Percentiles rank a stretch among this genome's conserved stretches.
Evolutionary conservation across 1,140 invertebrate genomes (phyloP).

Genomic region (Zelostemma sp.): DNA sequence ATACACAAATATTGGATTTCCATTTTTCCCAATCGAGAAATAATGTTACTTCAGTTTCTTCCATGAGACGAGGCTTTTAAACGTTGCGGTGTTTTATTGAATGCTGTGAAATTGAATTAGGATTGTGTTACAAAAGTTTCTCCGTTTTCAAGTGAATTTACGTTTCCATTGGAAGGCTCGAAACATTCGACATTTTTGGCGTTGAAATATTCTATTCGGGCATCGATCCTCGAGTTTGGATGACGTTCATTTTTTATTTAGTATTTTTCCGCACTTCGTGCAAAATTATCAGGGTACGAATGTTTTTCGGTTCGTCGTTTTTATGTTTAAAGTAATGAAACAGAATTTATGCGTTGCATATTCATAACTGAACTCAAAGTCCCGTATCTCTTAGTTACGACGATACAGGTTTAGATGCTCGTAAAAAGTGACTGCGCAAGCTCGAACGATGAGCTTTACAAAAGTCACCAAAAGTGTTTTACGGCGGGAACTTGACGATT

Average conservation of each 20-base stretch:
- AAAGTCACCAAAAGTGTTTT: neutral
- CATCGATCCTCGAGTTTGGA: too few relatives aligned
- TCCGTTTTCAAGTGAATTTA: constrained; percentile 18
- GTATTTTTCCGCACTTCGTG: too few relatives aligned
- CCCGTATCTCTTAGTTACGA: neutral
- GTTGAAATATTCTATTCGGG: constrained; percentile 38
- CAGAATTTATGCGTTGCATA: neutral
- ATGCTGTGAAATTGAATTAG: constrained; percentile 4
- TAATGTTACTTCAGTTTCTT: too few relatives aligned
- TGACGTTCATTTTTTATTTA: too few relatives aligned
- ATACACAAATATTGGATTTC: too few relatives aligned
- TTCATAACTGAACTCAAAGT: neutral
- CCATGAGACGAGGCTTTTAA: too few relatives aligned
- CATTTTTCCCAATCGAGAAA: too few relatives aligned
- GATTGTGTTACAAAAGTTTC: neutral
- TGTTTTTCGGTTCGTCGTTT: too few relatives aligned
- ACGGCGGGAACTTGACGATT: neutral
- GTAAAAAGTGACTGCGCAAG: neutral
- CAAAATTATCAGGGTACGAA: too few relatives aligned
- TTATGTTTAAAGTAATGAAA: neutral
- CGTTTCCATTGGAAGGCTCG: constrained; percentile 30
- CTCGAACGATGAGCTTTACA: neutral
- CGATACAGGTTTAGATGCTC: neutral
- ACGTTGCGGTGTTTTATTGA: neutral
- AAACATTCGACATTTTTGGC: constrained; percentile 26